Conservation (phyloP, 2,797 vertebrate species). For the Oreochromis grahami region DNA sequence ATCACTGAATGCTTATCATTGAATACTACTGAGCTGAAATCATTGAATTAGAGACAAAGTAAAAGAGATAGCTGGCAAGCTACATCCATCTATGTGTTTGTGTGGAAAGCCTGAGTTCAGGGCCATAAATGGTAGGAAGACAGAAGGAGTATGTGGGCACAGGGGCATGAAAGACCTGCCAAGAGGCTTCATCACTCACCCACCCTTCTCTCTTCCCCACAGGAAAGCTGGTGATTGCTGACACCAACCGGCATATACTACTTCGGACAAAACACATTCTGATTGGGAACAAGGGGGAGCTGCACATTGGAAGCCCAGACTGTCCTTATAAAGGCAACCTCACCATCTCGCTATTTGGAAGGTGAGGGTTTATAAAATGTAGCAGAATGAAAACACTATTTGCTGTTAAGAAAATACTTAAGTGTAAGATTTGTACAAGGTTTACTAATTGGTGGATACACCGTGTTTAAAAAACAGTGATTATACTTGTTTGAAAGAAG, state of each 20-base stretch:
- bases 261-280: conserved; percentile 88
- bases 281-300: conserved; percentile 84
- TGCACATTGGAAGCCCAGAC: conserved; percentile 86
- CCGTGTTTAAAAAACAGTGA: neutral
- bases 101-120: neutral
- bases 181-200: neutral
- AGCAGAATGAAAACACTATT: neutral
- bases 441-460: neutral
- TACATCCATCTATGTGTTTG: neutral
- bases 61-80: neutral
- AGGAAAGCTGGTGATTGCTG: conserved; percentile 93
- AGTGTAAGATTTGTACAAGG: neutral
- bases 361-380: conserved; percentile 69
- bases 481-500: neutral
- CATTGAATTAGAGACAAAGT: neutral
- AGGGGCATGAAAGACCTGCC: conserved; percentile 29
- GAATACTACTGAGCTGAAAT: neutral
- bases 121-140: conserved; percentile 43
- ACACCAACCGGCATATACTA: conserved; percentile 76
- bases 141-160: conserved; percentile 25
- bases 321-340: conserved; percentile 89
- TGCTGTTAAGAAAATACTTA: neutral
- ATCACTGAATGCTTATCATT: neutral
- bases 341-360: conserved; percentile 86
- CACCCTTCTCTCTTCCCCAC: neutral